These are phyloP conservation scores for Tapirus terrestris DNA, from an alignment of 2,113 vertebrate species.

Conservation along the genomic window DNA sequence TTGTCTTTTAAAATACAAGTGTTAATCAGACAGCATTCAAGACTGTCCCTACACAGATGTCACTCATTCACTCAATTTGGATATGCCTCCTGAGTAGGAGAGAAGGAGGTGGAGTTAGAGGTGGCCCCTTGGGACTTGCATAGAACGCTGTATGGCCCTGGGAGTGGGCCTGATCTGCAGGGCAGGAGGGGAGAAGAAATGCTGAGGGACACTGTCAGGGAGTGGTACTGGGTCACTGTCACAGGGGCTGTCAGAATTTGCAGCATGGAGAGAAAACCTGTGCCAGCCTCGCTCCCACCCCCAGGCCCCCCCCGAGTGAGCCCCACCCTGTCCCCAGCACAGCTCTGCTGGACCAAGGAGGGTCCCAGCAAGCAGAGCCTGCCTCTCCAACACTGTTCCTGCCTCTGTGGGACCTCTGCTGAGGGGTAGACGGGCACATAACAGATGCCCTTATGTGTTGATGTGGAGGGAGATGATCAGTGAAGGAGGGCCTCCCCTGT, in stretches of 20 bases:
- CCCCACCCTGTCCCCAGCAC: neutral
- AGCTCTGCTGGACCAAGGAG: neutral
- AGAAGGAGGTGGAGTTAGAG: neutral
- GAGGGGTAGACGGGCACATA: neutral
- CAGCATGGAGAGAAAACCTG: neutral
- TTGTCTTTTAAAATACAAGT: neutral
- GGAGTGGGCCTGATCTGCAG: neutral
- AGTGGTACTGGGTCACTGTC: neutral
- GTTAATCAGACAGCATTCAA: neutral
- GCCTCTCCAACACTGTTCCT: neutral
- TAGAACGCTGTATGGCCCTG: neutral
- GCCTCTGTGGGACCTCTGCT: neutral
- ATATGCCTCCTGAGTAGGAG: neutral
- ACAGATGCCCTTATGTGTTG: neutral
- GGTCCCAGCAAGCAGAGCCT: neutral
- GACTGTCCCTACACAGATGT: neutral
- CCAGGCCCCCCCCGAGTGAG: neutral
- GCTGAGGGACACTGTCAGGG: neutral
- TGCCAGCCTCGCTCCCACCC: neutral
- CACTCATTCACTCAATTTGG: neutral
- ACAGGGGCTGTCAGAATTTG: neutral
- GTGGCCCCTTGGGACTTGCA: neutral
- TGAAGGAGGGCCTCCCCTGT: neutral
- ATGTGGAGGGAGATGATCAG: neutral
- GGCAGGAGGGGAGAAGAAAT: neutral